Evolutionary conservation across 2,888 invertebrate genomes (phyloP), one percentile per base, ranked within the genome.

Genomic region (Cataglyphis cursor): DNA sequence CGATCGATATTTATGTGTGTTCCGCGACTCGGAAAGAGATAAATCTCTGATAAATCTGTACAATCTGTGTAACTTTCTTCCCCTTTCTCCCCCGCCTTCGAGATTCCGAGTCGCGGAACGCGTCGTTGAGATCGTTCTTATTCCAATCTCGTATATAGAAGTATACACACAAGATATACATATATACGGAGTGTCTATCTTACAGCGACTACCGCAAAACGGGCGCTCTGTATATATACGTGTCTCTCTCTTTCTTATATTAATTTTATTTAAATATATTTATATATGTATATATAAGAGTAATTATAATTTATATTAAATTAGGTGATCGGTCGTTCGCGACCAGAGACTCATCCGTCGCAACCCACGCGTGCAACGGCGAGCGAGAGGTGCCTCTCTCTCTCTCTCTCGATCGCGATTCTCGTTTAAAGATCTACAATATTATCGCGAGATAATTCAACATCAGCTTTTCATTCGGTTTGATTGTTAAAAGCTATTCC

Each of bases 221-320:
- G 68, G 66, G n/a, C 76, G 73, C 80, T 84, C 70, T 78, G 84
- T 85, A 74, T 70, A 78, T 84, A 78, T 78, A 78, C 44, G 51
- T 75, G 65, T 70, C 62, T 78, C 38, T 59, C 44, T 54, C 74
- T 80, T 66, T 44, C 75, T 82, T 76, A 85, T 31, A 18, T 48
- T 51, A 51, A 51, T 51, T 51, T 51, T 51, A 51, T 84, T 54
- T 66, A 64, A 44, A 78, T 83, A 80, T 81, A 85, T 87, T 83
- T 89, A 82, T 85, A 87, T 87, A 88, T 87, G 81, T 89, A 82
- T 90, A 86, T 89, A 82, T 90, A 86, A 82, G 64, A 82, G 64
- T 90, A 90, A 86, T 90, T 57, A 51, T 51, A 51, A 51, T 57
- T 57, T 75, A 75, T 68, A 57, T 78, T 78, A 78, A 78, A 87